Base-by-base conservation (phyloP, 1,140 invertebrate genomes). In the Dendroctonus valens region DNA sequence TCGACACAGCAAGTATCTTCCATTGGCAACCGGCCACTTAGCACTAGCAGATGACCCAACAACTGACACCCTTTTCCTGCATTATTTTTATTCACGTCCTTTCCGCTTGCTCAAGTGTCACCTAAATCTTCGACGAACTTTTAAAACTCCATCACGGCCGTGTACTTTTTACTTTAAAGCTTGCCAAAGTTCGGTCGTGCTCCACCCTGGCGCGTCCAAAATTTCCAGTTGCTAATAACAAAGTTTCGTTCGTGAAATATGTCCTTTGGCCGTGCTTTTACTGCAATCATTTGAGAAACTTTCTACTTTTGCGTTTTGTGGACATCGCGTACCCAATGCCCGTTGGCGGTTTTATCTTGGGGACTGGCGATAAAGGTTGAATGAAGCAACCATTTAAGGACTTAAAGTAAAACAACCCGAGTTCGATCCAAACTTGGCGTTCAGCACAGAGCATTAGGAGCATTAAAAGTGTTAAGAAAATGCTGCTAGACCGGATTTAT, bases 231-330 rank as follows among this genome's bases (percentile, higher is more conserved):
- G 55, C 55, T 58, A 58, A 58, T 58, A 58, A 58, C 42, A 58
- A 58, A 58, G 55, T 58, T 58, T 58, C 46, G 46, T 58, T 58
- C 55, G 55, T 58, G 14, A 58, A 58, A 58, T 58, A 58, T 58
- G 55, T 58, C 55, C 55, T 58, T 58, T 58, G 55, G 55, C 55
- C 55, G 41, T 58, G 55, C 55, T 58, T 58, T 58, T 58, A 44
- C 39, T 58, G 40, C 41, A 58, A 58, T 58, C 55, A 38, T 58
- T 58, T 44, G 39, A 40, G 55, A 58, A 58, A 58, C 55, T 58
- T 39, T 58, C 55, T 44, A 58, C 55, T 58, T 58, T 44, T 6
- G 55, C 41, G 40, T 58, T 58, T 26, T 26, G 55, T 39, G 55
- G 55, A 58, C 55, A 58, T 42, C 55, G 55, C 55, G 46, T 58